Evolutionary conservation across 2,888 invertebrate genomes (phyloP), one percentile per base, ranked within the genome.

Genomic region (Caenorhabditis panamensis): DNA sequence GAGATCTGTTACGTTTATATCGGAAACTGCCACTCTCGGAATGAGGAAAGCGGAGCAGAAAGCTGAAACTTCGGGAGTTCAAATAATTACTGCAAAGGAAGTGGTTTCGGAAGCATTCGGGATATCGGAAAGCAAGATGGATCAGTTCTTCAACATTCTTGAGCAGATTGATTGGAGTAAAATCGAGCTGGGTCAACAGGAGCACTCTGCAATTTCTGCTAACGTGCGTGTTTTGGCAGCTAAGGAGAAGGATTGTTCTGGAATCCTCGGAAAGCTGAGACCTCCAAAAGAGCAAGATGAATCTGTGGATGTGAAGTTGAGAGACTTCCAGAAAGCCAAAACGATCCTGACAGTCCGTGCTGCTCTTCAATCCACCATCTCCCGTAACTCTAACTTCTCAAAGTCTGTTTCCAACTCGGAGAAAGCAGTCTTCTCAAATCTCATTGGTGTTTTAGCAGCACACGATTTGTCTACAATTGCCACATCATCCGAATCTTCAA

Each of bases 161-260:
- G 73, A 68, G 16, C 49, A 75, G 24, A 64, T 75, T 31, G 79
- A 79, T 49, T 79, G 79, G 79, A 73, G 68, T 28, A 63, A 69
- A 8, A 64, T 79, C n/a, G 51, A 63, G n/a, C 16, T 79, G 16
- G n/a, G 53, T 0, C 59, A 59, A 2, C 62, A 63, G 28, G 69
- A 69, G 53, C 37, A 69, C 18, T 59, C 73, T 0, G 47, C 47
- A 4, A 37, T 79, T 26, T 41, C 63, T 1, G 62, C 79, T 1
- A 79, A 75, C 37, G 22, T 79, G 6, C 61, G 53, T 44, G 3
- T 51, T 13, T 18, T 75, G 20, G 28, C 73, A 8, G 68, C 73
- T 0, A 24, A 49, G 26, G 22, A 73, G 13, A 44, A 59, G 16
- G 47, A 59, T 41, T 66, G 61, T 28, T 49, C 73, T 18, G 67